These are phyloP conservation scores for Aphrophora alni DNA, from an alignment of 2,888 invertebrate species.

Conservation along the genomic window DNA sequence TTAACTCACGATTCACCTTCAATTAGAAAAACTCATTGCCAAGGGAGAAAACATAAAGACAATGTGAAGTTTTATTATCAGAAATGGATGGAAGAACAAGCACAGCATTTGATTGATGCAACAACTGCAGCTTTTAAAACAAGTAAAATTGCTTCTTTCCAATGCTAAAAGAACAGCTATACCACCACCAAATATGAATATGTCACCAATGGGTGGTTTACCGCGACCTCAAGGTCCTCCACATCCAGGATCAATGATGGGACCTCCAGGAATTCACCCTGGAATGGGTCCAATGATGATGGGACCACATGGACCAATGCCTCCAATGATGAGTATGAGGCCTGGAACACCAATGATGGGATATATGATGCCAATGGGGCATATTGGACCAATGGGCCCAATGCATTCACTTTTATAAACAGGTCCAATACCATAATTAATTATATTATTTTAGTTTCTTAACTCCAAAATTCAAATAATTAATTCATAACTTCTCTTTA, in stretches of 20 bases:
- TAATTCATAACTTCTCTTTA: too few relatives aligned
- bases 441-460: too few relatives aligned
- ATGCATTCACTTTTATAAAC: slow-evolving; percentile 76
- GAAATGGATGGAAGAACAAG: slow-evolving; percentile 99
- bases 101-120: slow-evolving; percentile 98
- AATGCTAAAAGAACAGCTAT: slow-evolving; percentile 76
- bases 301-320: slow-evolving; percentile 67
- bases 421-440: slow-evolving; percentile 55
- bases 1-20: slow-evolving; percentile 98
- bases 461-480: too few relatives aligned
- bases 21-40: slow-evolving; percentile 98
- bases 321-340: slow-evolving; percentile 72
- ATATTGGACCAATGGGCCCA: slow-evolving; percentile 73
- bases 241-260: slow-evolving; percentile 62
- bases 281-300: slow-evolving; percentile 63
- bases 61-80: slow-evolving; percentile 99
- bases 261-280: slow-evolving; percentile 65
- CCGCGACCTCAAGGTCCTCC: slow-evolving; percentile 68
- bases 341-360: slow-evolving; percentile 72
- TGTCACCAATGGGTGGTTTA: slow-evolving; percentile 62
- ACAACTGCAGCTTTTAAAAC: slow-evolving; percentile 97
- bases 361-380: slow-evolving; percentile 72
- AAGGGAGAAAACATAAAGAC: slow-evolving; percentile 98
- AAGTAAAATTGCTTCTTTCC: slow-evolving; percentile 87
- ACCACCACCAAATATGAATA: slow-evolving; percentile 68